phyloP scores from a whole-genome alignment of 2,888 invertebrate genomes.

The Drosophila limbata region DNA sequence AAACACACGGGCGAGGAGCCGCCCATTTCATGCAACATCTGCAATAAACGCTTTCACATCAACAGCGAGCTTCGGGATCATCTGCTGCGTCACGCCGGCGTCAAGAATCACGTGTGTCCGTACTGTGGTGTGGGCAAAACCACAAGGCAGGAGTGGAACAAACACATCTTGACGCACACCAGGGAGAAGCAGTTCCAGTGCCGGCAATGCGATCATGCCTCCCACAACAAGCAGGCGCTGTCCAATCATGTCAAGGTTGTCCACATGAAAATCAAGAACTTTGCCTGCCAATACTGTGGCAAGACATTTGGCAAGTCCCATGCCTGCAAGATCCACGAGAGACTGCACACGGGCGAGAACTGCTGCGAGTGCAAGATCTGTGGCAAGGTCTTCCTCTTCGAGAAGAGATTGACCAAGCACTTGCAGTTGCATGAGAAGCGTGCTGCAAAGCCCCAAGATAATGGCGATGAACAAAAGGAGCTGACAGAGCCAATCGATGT shows the following conservation, averaged over 20 bases:
- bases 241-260: constrained; percentile 82
- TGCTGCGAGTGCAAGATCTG: constrained; percentile 81
- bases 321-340: constrained; percentile 82
- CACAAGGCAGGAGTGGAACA: constrained; percentile 83
- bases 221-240: constrained; percentile 80
- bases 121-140: constrained; percentile 84
- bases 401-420: constrained; percentile 81
- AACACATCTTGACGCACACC: constrained; percentile 83
- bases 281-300: constrained; percentile 82
- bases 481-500: neutral
- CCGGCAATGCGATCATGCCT: constrained; percentile 74
- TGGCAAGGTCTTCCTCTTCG: constrained; percentile 80
- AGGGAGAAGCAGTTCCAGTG: constrained; percentile 83
- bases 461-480: neutral
- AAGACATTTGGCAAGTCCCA: constrained; percentile 82
- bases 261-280: constrained; percentile 82
- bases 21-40: constrained; percentile 82
- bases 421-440: constrained; percentile 81
- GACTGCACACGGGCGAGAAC: constrained; percentile 82
- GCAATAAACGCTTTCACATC: constrained; percentile 82
- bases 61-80: constrained; percentile 83
- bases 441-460: constrained; percentile 36
- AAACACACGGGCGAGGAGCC: constrained; percentile 83
- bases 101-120: constrained; percentile 84
- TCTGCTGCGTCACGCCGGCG: constrained; percentile 83